A percentile compares a stretch with the other conserved stretches of the same genome.
These are phyloP conservation scores for Augochlora pura DNA, from an alignment of 1,140 invertebrate genomes.

Conservation along the genomic window DNA sequence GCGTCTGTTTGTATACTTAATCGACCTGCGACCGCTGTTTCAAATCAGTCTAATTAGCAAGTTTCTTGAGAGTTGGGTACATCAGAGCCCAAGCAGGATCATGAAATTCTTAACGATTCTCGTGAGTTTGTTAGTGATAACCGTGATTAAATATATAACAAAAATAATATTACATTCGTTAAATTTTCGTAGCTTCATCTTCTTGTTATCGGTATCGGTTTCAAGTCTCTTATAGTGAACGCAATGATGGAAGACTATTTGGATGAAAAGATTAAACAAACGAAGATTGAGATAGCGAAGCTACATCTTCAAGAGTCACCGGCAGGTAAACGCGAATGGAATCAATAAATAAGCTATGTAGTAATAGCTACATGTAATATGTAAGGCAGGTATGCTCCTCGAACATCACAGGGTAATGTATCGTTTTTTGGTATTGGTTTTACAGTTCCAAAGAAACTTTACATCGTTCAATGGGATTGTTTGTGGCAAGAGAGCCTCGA, in stretches of 20 bases:
- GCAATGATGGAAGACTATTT: conserved; percentile 20
- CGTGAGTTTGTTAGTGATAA: conserved; percentile 1
- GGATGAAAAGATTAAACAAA: conserved; percentile 44
- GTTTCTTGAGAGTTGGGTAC: background rate
- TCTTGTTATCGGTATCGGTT: background rate
- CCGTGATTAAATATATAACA: background rate
- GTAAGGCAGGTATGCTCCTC: no score
- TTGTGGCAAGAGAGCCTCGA: conserved; percentile 35
- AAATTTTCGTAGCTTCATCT: background rate
- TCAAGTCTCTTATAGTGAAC: background rate
- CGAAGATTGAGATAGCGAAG: conserved; percentile 51
- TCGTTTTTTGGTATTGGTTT: background rate
- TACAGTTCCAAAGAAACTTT: conserved; percentile 34
- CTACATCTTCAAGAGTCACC: conserved; percentile 28
- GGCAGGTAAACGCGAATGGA: conserved; percentile 20
- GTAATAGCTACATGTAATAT: no score
- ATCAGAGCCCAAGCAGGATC: background rate
- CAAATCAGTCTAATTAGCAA: background rate
- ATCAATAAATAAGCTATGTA: no score
- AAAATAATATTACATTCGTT: background rate
- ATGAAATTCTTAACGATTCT: conserved; percentile 20
- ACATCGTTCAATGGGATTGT: conserved; percentile 53
- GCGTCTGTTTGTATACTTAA: background rate
- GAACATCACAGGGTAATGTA: background rate
- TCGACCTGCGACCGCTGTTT: background rate